Base-by-base conservation (phyloP, 1,140 invertebrate species). In the Drosophila yakuba region DNA sequence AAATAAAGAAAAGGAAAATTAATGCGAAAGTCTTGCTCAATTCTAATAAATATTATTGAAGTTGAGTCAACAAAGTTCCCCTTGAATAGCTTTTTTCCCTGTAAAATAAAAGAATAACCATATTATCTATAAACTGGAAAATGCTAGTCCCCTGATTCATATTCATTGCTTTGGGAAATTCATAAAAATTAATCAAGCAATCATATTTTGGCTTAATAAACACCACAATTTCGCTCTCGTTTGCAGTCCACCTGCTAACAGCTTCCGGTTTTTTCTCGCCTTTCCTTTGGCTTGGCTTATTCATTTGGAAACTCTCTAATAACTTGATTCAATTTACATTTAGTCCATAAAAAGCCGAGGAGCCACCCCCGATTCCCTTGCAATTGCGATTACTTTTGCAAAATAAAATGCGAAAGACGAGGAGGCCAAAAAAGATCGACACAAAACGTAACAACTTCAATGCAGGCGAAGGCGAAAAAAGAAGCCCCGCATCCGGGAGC, bases 361-460 rank as follows among this genome's bases (percentile, higher is more conserved):
- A 2, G 41, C 12, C 48, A 36, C 4, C 15, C 39, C 69, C 20
- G 28, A 28, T 52, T 4, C 15, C 14, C 72, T 67, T 75, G 45
- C 55, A 59, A 77, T 75, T 75, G 67, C 44, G 56, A 63, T 72
- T 73, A 57, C 43, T 57, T 51, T 64, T 3, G 23, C 43, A 55
- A 44, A 36, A 62, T 20, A 54, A 35, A 35, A 58, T 32, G 17
- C 14, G 17, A 35, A 17, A 45, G n/a, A n/a, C 55, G 32, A 20
- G 17, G 6, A 25, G 56, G 28, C 39, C 36, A 64, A 67, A 50
- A 44, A 39, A 43, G n/a, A 84, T 83, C 76, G 80, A 76, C 80
- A 83, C 58, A 80, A 80, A 84, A 72, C 61, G 76, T 79, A 56
- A 64, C 80, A 57, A 74, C 73, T 83, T 78, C 61, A 64, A 84